Conservation (phyloP, 2,113 vertebrate genomes). For the Callopanchax toddi region DNA sequence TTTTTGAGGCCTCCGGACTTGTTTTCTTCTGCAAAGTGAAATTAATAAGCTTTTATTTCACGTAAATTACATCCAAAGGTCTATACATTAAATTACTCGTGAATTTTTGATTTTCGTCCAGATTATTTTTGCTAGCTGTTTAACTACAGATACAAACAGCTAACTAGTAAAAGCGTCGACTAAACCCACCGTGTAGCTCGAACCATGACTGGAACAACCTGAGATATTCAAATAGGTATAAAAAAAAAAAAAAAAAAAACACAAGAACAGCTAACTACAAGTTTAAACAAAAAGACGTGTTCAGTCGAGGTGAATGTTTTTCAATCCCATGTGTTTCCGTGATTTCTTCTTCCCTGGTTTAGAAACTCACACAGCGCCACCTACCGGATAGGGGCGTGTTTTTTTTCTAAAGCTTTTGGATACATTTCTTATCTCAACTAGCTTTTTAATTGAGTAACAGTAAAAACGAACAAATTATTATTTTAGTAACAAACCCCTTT, state of each 20-base stretch:
- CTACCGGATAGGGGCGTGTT: background rate
- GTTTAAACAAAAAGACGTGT: background rate
- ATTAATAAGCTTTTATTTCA: background rate
- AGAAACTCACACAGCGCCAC: background rate
- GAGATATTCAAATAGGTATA: too few relatives aligned
- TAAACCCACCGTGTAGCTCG: slow-evolving; percentile 72
- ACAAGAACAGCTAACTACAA: fast-evolving
- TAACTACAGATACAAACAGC: background rate
- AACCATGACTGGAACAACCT: slow-evolving; percentile 66
- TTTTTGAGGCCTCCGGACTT: slow-evolving; percentile 42
- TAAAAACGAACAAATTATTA: too few relatives aligned
- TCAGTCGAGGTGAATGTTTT: background rate
- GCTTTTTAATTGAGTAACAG: too few relatives aligned
- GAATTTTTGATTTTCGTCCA: too few relatives aligned
- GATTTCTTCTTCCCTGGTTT: slow-evolving; percentile 31
- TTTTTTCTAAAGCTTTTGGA: too few relatives aligned
- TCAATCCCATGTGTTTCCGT: slow-evolving; percentile 57
- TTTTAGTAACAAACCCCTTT: too few relatives aligned
- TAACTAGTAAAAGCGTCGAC: background rate
- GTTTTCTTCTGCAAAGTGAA: slow-evolving; percentile 44
- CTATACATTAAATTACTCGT: too few relatives aligned
- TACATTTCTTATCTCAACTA: too few relatives aligned
- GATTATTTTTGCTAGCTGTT: background rate
- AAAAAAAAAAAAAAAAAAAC: background rate
- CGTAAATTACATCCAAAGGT: too few relatives aligned